A percentile compares a stretch with the other conserved stretches of the same genome.
Evolutionary conservation across 2,888 invertebrate species (phyloP).

Genomic region (Tetramorium bicarinatum): DNA sequence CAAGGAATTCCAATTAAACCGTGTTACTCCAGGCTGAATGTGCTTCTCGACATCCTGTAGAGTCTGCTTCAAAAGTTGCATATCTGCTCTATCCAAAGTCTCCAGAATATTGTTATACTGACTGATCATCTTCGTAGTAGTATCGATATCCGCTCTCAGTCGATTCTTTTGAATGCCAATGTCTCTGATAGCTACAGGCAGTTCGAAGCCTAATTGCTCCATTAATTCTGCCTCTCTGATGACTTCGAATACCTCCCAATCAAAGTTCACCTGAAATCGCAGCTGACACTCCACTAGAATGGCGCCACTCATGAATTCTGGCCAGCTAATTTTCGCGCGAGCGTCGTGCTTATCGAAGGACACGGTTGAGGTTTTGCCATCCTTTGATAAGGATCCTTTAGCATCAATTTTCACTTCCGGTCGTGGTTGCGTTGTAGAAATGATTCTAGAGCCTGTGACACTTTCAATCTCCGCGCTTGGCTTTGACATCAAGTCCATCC

Average conservation of each 20-base stretch:
- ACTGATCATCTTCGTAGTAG: slow-evolving; percentile 88
- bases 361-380: slow-evolving; percentile 20
- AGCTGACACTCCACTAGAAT: slow-evolving; percentile 90
- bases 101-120: slow-evolving; percentile 90
- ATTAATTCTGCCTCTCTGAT: slow-evolving; percentile 92
- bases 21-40: slow-evolving; percentile 93
- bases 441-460: slow-evolving; percentile 15
- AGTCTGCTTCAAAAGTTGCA: slow-evolving; percentile 90
- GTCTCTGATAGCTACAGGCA: slow-evolving; percentile 87
- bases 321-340: slow-evolving; percentile 87
- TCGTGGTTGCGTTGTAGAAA: not conserved
- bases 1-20: slow-evolving; percentile 95
- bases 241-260: slow-evolving; percentile 89
- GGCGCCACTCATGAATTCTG: slow-evolving; percentile 90
- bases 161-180: slow-evolving; percentile 89
- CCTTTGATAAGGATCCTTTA: slow-evolving; percentile 39
- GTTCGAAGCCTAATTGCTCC: slow-evolving; percentile 90
- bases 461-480: slow-evolving; percentile 59
- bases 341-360: slow-evolving; percentile 30
- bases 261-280: slow-evolving; percentile 90
- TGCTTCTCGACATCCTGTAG: slow-evolving; percentile 91
- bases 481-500: slow-evolving; percentile 53
- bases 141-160: slow-evolving; percentile 90
- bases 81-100: slow-evolving; percentile 91
- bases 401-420: slow-evolving; percentile 14